Evolutionary conservation across 2,888 invertebrate genomes (phyloP).

Genomic region (Ormia ochracea): DNA sequence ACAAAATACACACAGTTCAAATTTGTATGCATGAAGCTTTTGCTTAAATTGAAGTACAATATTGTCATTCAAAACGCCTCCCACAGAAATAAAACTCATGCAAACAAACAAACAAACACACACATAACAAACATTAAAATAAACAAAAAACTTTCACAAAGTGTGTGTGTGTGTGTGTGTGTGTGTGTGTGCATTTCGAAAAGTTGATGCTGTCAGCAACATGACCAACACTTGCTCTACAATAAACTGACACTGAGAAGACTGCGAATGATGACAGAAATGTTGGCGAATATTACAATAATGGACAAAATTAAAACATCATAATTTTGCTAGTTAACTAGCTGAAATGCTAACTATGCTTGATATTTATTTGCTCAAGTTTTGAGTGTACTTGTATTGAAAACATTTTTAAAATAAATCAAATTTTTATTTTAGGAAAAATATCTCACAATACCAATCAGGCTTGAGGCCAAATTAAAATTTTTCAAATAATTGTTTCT

Average conservation of each 20-base stretch:
- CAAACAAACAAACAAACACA: not conserved
- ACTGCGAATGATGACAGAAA: constrained; percentile 13
- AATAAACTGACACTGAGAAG: constrained; percentile 30
- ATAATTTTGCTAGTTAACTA: not conserved
- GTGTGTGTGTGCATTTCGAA: constrained; percentile 35
- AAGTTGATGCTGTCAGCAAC: constrained; percentile 57
- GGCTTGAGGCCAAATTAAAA: no score
- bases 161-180: constrained; percentile 39
- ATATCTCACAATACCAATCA: no score
- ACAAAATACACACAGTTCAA: constrained; percentile 12
- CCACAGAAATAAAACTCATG: constrained; percentile 23
- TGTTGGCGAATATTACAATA: not conserved
- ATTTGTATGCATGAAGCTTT: constrained; percentile 51
- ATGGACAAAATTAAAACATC: not conserved
- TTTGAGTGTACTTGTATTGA: no score
- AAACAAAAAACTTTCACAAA: constrained; percentile 21
- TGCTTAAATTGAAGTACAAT: constrained; percentile 51
- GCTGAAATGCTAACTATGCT: no score
- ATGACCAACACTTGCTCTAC: constrained; percentile 53
- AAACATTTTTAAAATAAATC: no score
- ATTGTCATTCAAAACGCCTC: constrained; percentile 47
- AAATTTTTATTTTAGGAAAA: no score
- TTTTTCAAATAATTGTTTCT: no score
- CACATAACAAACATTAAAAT: constrained; percentile 3
- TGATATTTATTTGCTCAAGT: no score